phyloP scores from a whole-genome alignment of 2,797 vertebrate species.

The Ptychobarbus kaznakovi region DNA sequence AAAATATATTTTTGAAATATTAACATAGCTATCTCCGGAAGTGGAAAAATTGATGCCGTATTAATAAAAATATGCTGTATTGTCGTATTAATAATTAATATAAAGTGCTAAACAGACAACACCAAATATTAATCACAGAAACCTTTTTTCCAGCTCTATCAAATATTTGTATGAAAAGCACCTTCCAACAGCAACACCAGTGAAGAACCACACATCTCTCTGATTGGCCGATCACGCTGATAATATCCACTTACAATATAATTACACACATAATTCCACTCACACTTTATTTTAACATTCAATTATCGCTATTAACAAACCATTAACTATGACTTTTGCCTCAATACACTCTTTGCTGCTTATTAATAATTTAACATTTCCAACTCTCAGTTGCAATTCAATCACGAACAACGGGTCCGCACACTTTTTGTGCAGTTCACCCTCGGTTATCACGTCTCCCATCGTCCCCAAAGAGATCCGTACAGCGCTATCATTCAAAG shows the following conservation, averaged over 20 bases:
- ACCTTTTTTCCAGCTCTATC: neutral
- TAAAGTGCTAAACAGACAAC: neutral
- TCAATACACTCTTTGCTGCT: too few species aligned
- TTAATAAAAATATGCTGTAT: neutral
- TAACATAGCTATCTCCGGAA: neutral
- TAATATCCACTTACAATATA: neutral
- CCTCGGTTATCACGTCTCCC: neutral
- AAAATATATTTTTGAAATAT: neutral
- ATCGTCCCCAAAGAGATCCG: neutral
- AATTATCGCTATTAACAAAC: neutral
- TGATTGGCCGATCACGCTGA: neutral
- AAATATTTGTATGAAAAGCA: neutral
- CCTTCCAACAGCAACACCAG: neutral
- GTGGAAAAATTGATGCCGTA: neutral
- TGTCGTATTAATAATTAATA: too few species aligned
- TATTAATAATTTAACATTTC: neutral
- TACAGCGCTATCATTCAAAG: slow-evolving; percentile 10
- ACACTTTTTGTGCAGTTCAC: neutral
- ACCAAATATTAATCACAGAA: neutral
- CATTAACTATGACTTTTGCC: too few species aligned
- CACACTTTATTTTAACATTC: neutral
- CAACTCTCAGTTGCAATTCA: neutral
- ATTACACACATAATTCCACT: neutral
- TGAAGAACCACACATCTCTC: neutral
- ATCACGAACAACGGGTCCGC: neutral